Conservation (phyloP, 1,140 invertebrate genomes). For the Drusus annulatus region DNA sequence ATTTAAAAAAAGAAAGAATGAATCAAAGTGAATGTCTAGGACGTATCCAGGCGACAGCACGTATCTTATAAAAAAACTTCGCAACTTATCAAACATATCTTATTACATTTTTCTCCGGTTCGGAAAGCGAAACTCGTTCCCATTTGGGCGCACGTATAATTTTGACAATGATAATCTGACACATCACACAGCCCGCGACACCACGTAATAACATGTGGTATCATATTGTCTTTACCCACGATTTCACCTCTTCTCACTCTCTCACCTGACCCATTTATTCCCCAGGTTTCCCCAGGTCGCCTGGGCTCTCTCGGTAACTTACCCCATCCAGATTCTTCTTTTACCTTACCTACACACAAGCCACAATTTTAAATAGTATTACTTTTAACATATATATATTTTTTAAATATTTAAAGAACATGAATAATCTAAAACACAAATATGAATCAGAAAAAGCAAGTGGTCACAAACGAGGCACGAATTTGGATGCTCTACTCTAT, state of each 20-base stretch:
- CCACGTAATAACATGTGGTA: slow-evolving; percentile 39
- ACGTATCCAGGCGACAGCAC: neutral
- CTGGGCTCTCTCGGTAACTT: too few relatives aligned
- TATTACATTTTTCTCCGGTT: slow-evolving; percentile 28
- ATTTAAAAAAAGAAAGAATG: too few relatives aligned
- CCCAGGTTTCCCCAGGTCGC: too few relatives aligned
- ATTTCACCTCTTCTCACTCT: neutral
- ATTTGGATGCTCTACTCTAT: too few relatives aligned
- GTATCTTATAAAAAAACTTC: slow-evolving; percentile 7
- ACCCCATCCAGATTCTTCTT: too few relatives aligned
- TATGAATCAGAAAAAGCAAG: too few relatives aligned
- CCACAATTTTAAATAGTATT: too few relatives aligned
- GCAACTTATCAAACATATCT: slow-evolving; percentile 32
- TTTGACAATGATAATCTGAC: slow-evolving; percentile 39
- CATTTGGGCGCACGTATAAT: slow-evolving; percentile 23
- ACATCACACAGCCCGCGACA: slow-evolving; percentile 36
- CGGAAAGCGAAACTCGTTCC: slow-evolving; percentile 26
- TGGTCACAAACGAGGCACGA: too few relatives aligned
- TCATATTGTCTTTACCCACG: slow-evolving; percentile 30
- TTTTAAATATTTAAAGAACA: too few relatives aligned
- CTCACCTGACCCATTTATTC: slow-evolving; percentile 4
- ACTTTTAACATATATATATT: too few relatives aligned
- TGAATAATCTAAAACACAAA: too few relatives aligned
- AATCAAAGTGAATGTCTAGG: neutral
- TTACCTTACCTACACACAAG: too few relatives aligned